phyloP scores from a whole-genome alignment of 2,113 vertebrate species.

The Pandion haliaetus region DNA sequence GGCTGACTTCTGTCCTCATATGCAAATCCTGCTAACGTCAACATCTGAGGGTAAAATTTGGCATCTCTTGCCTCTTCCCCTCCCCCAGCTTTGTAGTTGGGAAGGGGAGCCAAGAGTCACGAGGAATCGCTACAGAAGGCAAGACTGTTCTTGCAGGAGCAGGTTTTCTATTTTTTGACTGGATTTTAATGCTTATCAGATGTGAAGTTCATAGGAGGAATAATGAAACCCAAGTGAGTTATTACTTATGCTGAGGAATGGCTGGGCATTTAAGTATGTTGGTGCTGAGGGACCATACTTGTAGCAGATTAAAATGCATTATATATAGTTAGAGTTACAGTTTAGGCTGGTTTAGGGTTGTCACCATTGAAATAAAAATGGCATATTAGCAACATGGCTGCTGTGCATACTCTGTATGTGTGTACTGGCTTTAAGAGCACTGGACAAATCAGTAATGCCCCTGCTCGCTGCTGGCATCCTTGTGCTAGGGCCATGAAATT shows the following conservation, averaged over 20 bases:
- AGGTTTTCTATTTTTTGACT: background rate
- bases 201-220: background rate
- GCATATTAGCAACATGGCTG: background rate
- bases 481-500: background rate
- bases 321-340: background rate
- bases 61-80: background rate
- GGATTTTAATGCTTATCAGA: background rate
- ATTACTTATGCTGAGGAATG: background rate
- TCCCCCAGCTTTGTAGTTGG: background rate
- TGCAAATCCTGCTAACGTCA: background rate
- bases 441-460: background rate
- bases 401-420: background rate
- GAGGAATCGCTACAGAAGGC: background rate
- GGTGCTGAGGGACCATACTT: background rate
- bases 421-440: background rate
- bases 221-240: background rate
- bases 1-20: background rate
- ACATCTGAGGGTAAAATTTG: background rate
- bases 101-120: background rate
- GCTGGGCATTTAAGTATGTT: background rate
- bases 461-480: background rate
- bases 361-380: background rate
- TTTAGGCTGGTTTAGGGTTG: background rate
- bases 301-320: background rate
- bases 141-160: background rate